Evolutionary conservation across 2,797 vertebrate species (phyloP), one percentile per base, ranked within the genome.

Genomic region (Melanotaenia pygmaea): DNA sequence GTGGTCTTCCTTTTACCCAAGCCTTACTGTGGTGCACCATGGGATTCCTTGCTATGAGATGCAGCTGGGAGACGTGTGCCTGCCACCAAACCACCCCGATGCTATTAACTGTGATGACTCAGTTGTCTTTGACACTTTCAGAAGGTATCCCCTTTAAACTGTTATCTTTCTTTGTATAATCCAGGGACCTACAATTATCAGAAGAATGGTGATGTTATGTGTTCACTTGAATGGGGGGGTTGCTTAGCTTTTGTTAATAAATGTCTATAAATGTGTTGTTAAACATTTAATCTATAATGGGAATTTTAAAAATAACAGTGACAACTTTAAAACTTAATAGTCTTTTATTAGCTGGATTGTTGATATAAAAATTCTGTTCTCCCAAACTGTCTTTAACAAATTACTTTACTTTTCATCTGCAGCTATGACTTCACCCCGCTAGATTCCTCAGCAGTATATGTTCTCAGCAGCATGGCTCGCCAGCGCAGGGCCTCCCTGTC

Each of bases 71-170:
- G 97, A 99, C 85, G 82, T 97, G 87, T 99, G 98, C 94, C 97
- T 99, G 94, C 98, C 98, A 86, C 98, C 97, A 74, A 97, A 96
- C 94, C 98, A 99, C 94, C 96, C 97, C 59, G 97, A 99, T 92
- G 96, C 97, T 94, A 98, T 98, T 91, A 99, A 99, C 94, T 99
- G 98, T 91, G 98, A 99, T 79, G 98, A 99, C 96, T 99, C 98
- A 28, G 97, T 98, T 59, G 98, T 99, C 91, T 99, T 99, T 94
- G 98, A 99, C 95, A 99, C 98, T 78, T 99, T 99, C 95, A 98
- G 97, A 95, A 99, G 98, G 98, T 99, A 95, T 80, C 11, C 4
- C 1, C 7, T 24, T 64, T 43, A 26, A 43, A 65, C 7, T 18
- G 8, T 35, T 43, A 2, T 57, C 26, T 57, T 24, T 4, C n/a